phyloP scores from a whole-genome alignment of 2,888 invertebrate genomes.

The Eudasyphora cyanicolor region DNA sequence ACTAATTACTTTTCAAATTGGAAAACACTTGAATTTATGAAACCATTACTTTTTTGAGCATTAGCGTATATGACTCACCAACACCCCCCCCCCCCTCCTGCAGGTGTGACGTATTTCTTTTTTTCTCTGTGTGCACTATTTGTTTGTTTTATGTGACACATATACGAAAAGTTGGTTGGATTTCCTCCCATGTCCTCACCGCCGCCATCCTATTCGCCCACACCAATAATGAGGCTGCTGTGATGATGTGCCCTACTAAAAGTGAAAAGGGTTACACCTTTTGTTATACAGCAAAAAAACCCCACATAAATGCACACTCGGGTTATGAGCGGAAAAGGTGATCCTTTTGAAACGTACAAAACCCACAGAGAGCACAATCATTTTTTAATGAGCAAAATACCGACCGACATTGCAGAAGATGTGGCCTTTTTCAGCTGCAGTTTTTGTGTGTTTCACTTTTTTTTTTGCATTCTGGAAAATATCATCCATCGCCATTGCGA shows the following conservation, averaged over 20 bases:
- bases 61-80: conserved; percentile 29
- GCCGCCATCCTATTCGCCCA: neutral
- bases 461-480: conserved; percentile 38
- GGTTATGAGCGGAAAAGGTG: conserved; percentile 39
- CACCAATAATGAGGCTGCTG: neutral
- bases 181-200: neutral
- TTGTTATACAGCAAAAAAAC: conserved; percentile 47
- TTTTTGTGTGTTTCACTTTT: conserved; percentile 1
- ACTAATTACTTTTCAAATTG: conserved; percentile 55
- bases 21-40: conserved; percentile 54
- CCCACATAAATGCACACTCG: neutral
- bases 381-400: conserved; percentile 33
- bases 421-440: neutral
- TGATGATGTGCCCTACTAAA: conserved; percentile 41
- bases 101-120: conserved; percentile 25
- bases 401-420: conserved; percentile 27
- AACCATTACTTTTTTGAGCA: conserved; percentile 37
- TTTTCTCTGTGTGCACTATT: neutral
- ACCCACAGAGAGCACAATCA: neutral
- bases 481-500: too few species aligned
- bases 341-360: conserved; percentile 3
- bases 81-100: too few species aligned
- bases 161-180: conserved; percentile 25
- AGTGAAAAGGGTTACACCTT: conserved; percentile 62
- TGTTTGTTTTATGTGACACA: conserved; percentile 49